phyloP scores from a whole-genome alignment of 2,797 vertebrate genomes.

The Characodon lateralis region DNA sequence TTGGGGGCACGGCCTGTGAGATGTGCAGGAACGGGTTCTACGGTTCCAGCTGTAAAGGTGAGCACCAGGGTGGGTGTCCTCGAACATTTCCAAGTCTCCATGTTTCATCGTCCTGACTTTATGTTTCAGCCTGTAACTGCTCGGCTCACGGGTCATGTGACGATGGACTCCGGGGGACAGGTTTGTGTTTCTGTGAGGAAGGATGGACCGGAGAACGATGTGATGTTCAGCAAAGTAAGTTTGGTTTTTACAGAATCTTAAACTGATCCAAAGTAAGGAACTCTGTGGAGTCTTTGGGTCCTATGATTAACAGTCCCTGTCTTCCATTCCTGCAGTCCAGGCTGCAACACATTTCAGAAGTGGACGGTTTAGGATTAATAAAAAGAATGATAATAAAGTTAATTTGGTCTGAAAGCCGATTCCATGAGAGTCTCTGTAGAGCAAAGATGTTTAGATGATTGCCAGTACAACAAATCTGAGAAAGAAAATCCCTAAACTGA shows the following conservation, averaged over 20 bases:
- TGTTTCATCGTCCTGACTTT: not conserved
- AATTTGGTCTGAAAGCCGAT: too few relatives aligned
- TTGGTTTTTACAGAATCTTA: not conserved
- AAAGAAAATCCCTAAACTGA: too few relatives aligned
- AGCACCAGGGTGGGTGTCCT: not conserved
- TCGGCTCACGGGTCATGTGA: constrained; percentile 86
- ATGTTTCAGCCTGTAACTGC: constrained; percentile 88
- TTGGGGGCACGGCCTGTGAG: constrained; percentile 87
- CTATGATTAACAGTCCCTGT: not conserved
- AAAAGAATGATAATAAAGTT: too few relatives aligned
- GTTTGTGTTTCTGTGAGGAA: constrained; percentile 87
- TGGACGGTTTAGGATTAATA: too few relatives aligned
- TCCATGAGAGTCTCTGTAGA: too few relatives aligned
- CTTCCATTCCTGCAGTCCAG: too few relatives aligned
- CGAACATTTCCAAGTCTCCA: too few relatives aligned
- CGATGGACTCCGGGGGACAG: constrained; percentile 81
- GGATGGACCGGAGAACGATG: constrained; percentile 91
- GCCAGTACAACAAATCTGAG: too few relatives aligned
- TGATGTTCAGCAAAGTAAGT: constrained; percentile 83
- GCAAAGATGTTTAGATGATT: too few relatives aligned
- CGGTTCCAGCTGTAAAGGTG: constrained; percentile 86
- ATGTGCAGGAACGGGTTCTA: constrained; percentile 83
- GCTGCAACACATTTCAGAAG: too few relatives aligned
- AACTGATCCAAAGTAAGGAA: not conserved
- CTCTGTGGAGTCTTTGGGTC: not conserved